These are phyloP conservation scores for Brachyalestes nurse DNA, from an alignment of 2,797 vertebrate species.

Conservation along the genomic window DNA sequence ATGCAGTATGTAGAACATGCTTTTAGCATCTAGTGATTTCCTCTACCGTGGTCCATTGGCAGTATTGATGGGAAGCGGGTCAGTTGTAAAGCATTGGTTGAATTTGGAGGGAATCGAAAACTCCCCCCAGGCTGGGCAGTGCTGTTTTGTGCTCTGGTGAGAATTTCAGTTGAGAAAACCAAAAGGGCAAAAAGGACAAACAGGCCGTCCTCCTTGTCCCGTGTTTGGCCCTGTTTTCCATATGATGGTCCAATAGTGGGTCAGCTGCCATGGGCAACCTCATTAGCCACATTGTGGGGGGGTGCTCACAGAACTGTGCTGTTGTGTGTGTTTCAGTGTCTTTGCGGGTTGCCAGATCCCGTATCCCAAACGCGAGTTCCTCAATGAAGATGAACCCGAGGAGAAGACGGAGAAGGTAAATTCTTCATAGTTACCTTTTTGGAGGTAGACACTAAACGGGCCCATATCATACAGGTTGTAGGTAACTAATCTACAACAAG, in stretches of 20 bases:
- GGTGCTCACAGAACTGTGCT: constrained; percentile 9
- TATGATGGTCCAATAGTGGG: constrained; percentile 9
- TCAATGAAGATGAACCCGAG: constrained; percentile 96
- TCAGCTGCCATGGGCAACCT: not conserved
- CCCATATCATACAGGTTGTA: too few relatives aligned
- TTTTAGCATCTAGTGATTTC: constrained; percentile 2
- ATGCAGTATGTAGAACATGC: not conserved
- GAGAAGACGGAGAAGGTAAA: constrained; percentile 97
- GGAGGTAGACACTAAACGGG: too few relatives aligned
- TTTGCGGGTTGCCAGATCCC: constrained; percentile 99
- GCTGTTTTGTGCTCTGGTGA: not conserved
- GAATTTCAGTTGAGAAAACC: not conserved
- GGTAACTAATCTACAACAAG: too few relatives aligned
- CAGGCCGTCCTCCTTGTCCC: not conserved
- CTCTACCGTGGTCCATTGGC: constrained; percentile 2
- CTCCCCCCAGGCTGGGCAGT: not conserved
- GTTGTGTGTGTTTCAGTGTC: constrained; percentile 77
- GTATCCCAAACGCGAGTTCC: constrained; percentile 96
- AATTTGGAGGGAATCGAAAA: not conserved
- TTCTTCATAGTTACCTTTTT: too few relatives aligned
- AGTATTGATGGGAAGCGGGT: constrained; percentile 14
- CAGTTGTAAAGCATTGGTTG: constrained; percentile 15
- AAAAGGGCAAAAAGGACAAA: too few relatives aligned
- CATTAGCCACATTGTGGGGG: not conserved
- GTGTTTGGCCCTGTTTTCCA: not conserved